Evolutionary conservation across 2,888 invertebrate species (phyloP), one percentile per base, ranked within the genome.

Genomic region (Cephonodes hylas): DNA sequence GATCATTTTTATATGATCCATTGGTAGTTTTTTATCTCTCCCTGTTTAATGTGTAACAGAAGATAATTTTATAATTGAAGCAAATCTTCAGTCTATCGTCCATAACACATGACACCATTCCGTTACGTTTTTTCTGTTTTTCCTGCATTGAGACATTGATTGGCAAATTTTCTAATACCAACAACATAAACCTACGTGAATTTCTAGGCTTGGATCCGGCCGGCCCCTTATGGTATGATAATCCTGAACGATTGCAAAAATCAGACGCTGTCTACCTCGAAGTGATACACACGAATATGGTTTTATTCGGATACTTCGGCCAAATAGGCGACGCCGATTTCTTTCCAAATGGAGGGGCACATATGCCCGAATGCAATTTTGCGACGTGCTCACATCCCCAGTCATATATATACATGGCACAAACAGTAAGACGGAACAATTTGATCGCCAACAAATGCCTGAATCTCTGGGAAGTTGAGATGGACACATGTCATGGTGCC

Each of bases 151-250:
- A n/a, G n/a, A 1, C n/a, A n/a, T 13, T 42, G 4, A 42, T n/a
- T n/a, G 3, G 15, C 15, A 15, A 42, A 15, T 42, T 15, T 1
- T 42, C n/a, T 4, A 23, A 34, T 5, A 15, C 3, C 45, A 57
- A 15, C 13, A 25, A 53, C 6, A 15, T 53, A 1, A 13, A 31
- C 1, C 25, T 10, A 38, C 7, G 34, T n/a, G 34, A 8, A n/a
- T 18, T 69, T 71, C 18, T 59, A 91, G 91, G 79, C 22, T 74
- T 91, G 25, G 91, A 92, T 67, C 91, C 91, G 0, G 90, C 91
- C 31, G 85, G 86, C 13, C 91, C 90, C 3, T 65, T 84, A 10
- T 91, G 87, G 86, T 60, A 69, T 15, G 60, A 65, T 0, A 79
- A 84, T 64, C 59, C 61, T 5, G 66, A 83, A 48, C 80, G 84